phyloP scores from a whole-genome alignment of 2,888 invertebrate genomes.

The Drosophila fungiperda region DNA sequence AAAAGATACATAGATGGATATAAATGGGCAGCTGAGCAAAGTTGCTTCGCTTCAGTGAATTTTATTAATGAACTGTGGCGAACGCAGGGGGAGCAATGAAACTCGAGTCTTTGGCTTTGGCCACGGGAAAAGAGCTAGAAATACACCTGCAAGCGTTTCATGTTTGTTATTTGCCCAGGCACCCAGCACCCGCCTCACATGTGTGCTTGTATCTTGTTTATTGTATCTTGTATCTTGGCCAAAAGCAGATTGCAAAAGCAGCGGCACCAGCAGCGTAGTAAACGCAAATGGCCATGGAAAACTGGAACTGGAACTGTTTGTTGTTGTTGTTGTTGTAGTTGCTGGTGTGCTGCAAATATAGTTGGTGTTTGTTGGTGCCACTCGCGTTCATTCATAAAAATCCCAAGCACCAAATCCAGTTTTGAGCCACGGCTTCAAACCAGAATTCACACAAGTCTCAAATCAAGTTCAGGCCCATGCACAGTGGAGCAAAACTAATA shows the following conservation, averaged over 20 bases:
- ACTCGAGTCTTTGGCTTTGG: slow-evolving; percentile 59
- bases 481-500: slow-evolving; percentile 52
- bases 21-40: slow-evolving; percentile 71
- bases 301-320: slow-evolving; percentile 39
- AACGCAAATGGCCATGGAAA: slow-evolving; percentile 73
- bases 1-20: slow-evolving; percentile 37
- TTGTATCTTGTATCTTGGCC: slow-evolving; percentile 54
- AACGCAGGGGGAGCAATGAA: slow-evolving; percentile 53
- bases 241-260: slow-evolving; percentile 73
- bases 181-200: slow-evolving; percentile 51
- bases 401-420: slow-evolving; percentile 81
- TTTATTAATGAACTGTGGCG: slow-evolving; percentile 77
- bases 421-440: slow-evolving; percentile 71
- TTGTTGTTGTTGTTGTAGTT: slow-evolving; percentile 39
- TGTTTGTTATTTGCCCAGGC: slow-evolving; percentile 68
- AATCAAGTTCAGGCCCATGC: slow-evolving; percentile 58
- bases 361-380: slow-evolving; percentile 48
- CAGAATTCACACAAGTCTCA: slow-evolving; percentile 71
- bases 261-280: slow-evolving; percentile 55
- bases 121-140: slow-evolving; percentile 64
- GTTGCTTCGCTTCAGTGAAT: slow-evolving; percentile 75
- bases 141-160: slow-evolving; percentile 70
- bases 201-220: slow-evolving; percentile 53
- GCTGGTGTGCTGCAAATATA: slow-evolving; percentile 13
- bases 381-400: slow-evolving; percentile 80